Percentiles rank a stretch among this genome's conserved stretches.
phyloP scores from a whole-genome alignment of 2,888 invertebrate genomes.

The Octonoba sinensis region DNA sequence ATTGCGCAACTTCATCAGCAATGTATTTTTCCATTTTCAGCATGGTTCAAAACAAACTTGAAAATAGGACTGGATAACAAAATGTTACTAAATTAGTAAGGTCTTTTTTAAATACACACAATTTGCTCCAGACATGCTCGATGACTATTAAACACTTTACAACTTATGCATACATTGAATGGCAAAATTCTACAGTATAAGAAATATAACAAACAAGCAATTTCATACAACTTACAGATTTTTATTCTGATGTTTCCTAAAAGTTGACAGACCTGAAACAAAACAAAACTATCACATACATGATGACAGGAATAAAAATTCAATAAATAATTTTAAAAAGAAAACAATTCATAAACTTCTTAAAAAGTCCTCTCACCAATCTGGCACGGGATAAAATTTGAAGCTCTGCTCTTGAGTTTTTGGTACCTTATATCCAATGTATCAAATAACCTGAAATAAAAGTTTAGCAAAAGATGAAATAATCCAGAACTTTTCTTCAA shows the following conservation, averaged over 20 bases:
- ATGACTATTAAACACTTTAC: too few relatives aligned
- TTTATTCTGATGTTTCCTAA: conserved; percentile 14
- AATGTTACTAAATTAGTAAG: too few relatives aligned
- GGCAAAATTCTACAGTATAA: too few relatives aligned
- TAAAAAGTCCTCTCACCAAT: conserved; percentile 70
- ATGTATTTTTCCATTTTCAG: too few relatives aligned
- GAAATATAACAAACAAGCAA: too few relatives aligned
- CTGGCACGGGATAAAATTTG: conserved; percentile 76
- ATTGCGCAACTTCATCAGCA: too few relatives aligned
- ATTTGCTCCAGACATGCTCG: too few relatives aligned
- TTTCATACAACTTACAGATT: conserved; percentile 24
- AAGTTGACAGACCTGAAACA: conserved; percentile 36
- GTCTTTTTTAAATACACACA: too few relatives aligned
- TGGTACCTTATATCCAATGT: conserved; percentile 74
- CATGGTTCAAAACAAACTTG: too few relatives aligned
- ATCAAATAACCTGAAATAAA: conserved; percentile 76
- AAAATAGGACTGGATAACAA: too few relatives aligned
- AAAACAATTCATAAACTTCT: neutral
- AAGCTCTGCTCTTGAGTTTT: conserved; percentile 73
- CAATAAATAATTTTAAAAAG: conserved; percentile 50
- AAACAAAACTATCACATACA: neutral
- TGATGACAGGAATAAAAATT: neutral
- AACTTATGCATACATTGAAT: too few relatives aligned
- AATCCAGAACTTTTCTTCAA: neutral
- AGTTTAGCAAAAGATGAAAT: neutral